Evolutionary conservation across 2,888 invertebrate species (phyloP), one percentile per base, ranked within the genome.

Genomic region (Sinotaia quadrata): DNA sequence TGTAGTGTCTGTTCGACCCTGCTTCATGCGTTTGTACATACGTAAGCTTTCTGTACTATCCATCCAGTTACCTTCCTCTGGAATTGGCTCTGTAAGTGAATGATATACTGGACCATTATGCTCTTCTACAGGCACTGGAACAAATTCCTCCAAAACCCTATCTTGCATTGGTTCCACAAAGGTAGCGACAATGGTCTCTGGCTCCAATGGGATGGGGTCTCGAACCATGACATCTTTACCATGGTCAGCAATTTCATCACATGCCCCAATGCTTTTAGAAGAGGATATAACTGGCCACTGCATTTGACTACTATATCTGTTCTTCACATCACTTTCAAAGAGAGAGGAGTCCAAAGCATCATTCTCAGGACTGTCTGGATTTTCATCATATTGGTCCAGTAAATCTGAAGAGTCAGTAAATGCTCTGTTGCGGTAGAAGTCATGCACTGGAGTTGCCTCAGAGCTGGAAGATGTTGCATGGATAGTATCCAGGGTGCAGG

Each of bases 71-170:
- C 49, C 57, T 24, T 72, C 66, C 18, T 36, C 63, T 2, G 31
- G 27, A 4, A 72, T 24, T 34, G 63, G 59, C 33, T 63, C 62
- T n/a, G 72, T 69, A 12, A 69, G 63, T 4, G 58, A 36, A 34
- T 41, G n/a, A 34, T 60, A 60, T 31, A 59, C 59, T 0, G 59
- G 63, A 15, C 41, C 59, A 1, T 63, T 47, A 10, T 68, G 59
- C 24, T 63, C 71, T 47, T 67, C 33, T 4, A 71, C 59, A 12
- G 34, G 49, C 8, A 72, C 47, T 29, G 54, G 54, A 29, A 68
- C 36, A 12, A 65, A 58, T 21, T 72, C 66, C 21, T 21, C 52
- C 7, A 65, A 61, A 5, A 37, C 24, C 37, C 49, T 57, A 34
- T 67, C 58, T 8, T 54, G 37, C 58, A 59, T 29, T 2, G 41